Conservation (phyloP, 2,888 invertebrate genomes). For the Nezara viridula region DNA sequence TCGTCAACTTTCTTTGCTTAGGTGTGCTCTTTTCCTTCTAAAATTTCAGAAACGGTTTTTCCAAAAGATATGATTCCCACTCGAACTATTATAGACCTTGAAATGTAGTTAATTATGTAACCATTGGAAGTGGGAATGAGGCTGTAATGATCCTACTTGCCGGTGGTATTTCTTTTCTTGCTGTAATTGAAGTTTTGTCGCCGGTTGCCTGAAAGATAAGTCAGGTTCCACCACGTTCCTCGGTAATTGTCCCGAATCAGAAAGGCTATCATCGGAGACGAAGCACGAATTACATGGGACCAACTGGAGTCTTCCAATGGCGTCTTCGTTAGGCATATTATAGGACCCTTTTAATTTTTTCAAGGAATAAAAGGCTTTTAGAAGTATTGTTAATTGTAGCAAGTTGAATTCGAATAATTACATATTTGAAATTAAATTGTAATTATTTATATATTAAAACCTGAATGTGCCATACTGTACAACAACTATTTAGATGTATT, state of each 20-base stretch:
- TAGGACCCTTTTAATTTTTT: not conserved
- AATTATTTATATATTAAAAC: no score
- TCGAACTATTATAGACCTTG: no score
- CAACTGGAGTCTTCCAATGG: not conserved
- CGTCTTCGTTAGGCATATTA: not conserved
- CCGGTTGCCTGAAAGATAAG: not conserved
- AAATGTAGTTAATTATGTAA: no score
- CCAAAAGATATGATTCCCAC: no score
- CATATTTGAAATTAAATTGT: not conserved
- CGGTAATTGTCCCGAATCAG: conserved; percentile 41
- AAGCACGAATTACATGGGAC: conserved; percentile 40
- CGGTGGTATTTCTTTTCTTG: not conserved
- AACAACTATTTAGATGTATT: no score
- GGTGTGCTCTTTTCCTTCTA: no score
- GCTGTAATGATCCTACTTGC: no score
- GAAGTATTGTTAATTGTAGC: not conserved
- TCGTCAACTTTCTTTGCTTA: no score
- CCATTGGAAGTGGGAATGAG: no score
- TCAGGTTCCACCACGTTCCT: conserved; percentile 27
- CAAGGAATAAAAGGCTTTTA: not conserved
- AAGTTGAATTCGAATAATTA: not conserved
- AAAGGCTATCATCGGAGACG: conserved; percentile 31
- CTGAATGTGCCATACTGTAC: not conserved
- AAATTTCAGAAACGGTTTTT: no score
- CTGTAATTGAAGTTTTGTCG: conserved; percentile 36